Conservation (phyloP, 2,113 vertebrate genomes). For the Lepus europaeus region DNA sequence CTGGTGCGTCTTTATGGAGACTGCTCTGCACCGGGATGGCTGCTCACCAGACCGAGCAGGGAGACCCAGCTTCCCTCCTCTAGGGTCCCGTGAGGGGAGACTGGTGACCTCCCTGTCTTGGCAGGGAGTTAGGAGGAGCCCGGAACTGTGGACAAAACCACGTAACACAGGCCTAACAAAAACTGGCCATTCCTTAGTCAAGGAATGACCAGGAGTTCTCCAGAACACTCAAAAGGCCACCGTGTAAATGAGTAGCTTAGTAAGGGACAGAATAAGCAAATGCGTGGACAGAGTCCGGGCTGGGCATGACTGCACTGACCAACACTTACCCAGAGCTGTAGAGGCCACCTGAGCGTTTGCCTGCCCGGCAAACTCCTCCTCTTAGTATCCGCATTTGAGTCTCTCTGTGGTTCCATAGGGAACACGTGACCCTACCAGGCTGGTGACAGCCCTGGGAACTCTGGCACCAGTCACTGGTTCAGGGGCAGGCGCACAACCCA, state of each 20-base stretch:
- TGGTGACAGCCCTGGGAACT: neutral
- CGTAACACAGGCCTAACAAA: neutral
- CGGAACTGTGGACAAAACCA: too few relatives aligned
- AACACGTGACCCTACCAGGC: neutral
- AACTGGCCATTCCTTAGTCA: neutral
- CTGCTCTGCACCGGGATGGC: too few relatives aligned
- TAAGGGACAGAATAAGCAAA: conserved; percentile 5
- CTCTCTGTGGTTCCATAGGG: neutral
- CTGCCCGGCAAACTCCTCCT: neutral
- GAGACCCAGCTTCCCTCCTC: too few relatives aligned
- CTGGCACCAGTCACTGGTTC: neutral
- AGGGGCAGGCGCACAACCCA: neutral
- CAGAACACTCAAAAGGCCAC: neutral
- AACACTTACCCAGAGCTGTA: neutral
- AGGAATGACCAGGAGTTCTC: neutral
- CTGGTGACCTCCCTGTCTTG: too few relatives aligned
- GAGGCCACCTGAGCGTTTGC: neutral
- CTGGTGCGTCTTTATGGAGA: too few relatives aligned
- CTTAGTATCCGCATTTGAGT: neutral
- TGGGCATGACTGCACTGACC: neutral
- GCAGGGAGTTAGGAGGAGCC: too few relatives aligned
- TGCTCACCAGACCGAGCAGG: too few relatives aligned
- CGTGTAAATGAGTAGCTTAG: neutral
- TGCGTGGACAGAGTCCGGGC: neutral
- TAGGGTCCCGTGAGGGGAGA: too few relatives aligned